These are phyloP conservation scores for Falco columbarius DNA, from an alignment of 2,797 vertebrate species.

Conservation along the genomic window DNA sequence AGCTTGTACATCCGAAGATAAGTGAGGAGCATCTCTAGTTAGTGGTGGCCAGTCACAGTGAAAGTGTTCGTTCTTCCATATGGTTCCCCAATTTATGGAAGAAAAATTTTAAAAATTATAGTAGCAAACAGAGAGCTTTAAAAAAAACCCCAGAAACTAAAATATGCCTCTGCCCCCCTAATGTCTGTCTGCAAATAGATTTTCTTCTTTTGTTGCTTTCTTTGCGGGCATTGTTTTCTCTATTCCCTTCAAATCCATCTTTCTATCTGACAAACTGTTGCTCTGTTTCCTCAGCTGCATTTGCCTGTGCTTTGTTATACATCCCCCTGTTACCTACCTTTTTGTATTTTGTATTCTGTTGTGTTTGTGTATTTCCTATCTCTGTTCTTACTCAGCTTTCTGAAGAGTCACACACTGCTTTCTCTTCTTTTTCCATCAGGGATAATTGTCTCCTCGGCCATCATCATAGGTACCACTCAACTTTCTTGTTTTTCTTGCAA, in stretches of 20 bases:
- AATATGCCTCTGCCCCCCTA: background rate
- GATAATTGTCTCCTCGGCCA: background rate
- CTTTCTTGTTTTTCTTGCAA: background rate
- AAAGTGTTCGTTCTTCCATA: background rate
- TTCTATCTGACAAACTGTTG: background rate
- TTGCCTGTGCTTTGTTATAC: background rate
- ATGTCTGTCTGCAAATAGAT: background rate
- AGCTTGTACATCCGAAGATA: background rate
- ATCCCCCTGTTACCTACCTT: background rate
- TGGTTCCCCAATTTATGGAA: background rate
- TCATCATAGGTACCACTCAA: background rate
- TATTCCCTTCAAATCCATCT: background rate
- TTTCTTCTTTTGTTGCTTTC: background rate
- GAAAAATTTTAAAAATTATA: background rate
- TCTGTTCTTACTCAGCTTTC: background rate
- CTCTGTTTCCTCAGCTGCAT: background rate
- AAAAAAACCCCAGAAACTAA: background rate
- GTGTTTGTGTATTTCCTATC: background rate
- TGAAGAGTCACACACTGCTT: background rate
- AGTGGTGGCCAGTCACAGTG: background rate
- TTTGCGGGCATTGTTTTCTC: background rate
- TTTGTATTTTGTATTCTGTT: background rate
- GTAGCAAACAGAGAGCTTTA: background rate
- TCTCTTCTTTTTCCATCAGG: background rate
- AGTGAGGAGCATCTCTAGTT: background rate